Percentiles rank a stretch among this genome's conserved stretches.
phyloP scores from a whole-genome alignment of 1,140 invertebrate species.

The honey bee (Apis mellifera) region DNA sequence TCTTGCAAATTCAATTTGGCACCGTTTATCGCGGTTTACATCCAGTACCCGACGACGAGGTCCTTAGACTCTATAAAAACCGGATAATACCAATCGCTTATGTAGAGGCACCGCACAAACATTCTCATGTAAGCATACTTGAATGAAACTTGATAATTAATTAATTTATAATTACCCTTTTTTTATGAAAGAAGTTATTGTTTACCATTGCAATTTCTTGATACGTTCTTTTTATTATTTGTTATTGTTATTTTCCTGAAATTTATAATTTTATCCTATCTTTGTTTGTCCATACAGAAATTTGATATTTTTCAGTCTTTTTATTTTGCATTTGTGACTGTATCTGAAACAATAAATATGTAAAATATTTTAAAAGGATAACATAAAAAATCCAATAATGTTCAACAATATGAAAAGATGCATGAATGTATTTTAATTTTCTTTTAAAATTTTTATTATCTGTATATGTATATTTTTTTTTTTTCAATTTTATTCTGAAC shows the following conservation, averaged over 20 bases:
- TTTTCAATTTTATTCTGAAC: background rate
- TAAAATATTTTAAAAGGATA: background rate
- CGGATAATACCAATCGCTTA: constrained; percentile 91
- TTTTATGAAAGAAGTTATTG: no score
- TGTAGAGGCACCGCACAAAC: constrained; percentile 85
- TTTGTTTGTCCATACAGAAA: no score
- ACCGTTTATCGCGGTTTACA: constrained; percentile 95
- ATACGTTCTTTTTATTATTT: no score
- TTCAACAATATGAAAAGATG: background rate
- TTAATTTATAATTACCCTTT: no score
- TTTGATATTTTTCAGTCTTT: background rate
- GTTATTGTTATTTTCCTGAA: background rate
- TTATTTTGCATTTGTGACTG: background rate
- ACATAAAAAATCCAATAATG: background rate
- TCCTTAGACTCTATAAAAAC: constrained; percentile 93
- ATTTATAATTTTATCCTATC: no score
- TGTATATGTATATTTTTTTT: background rate
- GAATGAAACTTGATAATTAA: background rate
- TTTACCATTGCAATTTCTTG: background rate
- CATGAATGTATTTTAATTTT: background rate
- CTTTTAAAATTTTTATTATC: background rate
- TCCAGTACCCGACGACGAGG: constrained; percentile 91
- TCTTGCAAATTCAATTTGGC: constrained; percentile 97
- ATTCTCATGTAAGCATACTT: constrained; percentile 78
- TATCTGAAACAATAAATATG: background rate